Evolutionary conservation across 2,113 vertebrate genomes (phyloP).

Genomic region (Oenanthe melanoleuca): DNA sequence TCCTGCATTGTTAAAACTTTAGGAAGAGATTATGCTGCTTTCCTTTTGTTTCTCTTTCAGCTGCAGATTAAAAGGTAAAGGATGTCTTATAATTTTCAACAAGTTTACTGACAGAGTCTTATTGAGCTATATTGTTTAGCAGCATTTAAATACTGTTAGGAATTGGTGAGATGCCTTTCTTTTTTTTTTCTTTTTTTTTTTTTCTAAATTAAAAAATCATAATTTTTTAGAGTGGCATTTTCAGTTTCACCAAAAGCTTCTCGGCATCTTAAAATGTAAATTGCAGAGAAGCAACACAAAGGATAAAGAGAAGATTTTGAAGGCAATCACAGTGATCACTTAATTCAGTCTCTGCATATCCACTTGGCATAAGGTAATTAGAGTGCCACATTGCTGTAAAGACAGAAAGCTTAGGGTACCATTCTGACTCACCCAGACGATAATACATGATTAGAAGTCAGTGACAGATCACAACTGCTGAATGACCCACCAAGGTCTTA

Average conservation of each 20-base stretch:
- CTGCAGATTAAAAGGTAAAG: slow-evolving; percentile 29
- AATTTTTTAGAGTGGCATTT: slow-evolving; percentile 70
- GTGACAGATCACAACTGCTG: slow-evolving; percentile 97
- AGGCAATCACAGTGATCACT: slow-evolving; percentile 86
- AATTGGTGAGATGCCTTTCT: background rate
- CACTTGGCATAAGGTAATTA: slow-evolving; percentile 91
- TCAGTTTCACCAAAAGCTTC: slow-evolving; percentile 75
- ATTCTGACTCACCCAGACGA: slow-evolving; percentile 90
- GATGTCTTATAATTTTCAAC: slow-evolving; percentile 31
- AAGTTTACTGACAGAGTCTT: slow-evolving; percentile 48
- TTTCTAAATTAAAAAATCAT: slow-evolving; percentile 67
- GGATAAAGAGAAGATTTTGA: slow-evolving; percentile 84
- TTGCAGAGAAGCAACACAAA: slow-evolving; percentile 83
- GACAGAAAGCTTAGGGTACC: slow-evolving; percentile 87
- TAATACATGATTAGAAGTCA: slow-evolving; percentile 99
- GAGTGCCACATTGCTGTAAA: slow-evolving; percentile 84
- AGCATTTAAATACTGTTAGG: slow-evolving; percentile 43
- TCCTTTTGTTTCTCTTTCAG: slow-evolving; percentile 1
- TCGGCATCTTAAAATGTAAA: slow-evolving; percentile 84
- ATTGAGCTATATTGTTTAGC: slow-evolving; percentile 22
- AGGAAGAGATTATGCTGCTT: background rate
- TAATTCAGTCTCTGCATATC: slow-evolving; percentile 88
- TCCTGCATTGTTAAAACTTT: slow-evolving; percentile 43
- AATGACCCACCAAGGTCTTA: slow-evolving; percentile 96
- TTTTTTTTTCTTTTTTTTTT: background rate